A percentile compares a stretch with the other conserved stretches of the same genome.
phyloP scores from a whole-genome alignment of 2,888 invertebrate species.

The Leucophenga maculata region DNA sequence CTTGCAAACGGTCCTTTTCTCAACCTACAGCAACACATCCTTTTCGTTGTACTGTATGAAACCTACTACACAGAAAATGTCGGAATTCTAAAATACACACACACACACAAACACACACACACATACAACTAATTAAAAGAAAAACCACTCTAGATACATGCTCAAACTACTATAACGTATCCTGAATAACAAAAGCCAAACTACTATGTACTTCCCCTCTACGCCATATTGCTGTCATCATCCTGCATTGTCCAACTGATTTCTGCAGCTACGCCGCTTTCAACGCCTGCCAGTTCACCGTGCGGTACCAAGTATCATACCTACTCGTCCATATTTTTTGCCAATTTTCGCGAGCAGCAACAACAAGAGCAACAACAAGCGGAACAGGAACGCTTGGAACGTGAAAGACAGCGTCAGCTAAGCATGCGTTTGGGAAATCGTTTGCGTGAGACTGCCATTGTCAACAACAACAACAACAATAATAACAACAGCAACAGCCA shows the following conservation, averaged over 20 bases:
- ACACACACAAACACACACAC: constrained; percentile 43
- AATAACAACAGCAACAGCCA: constrained; percentile 31
- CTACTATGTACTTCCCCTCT: constrained; percentile 63
- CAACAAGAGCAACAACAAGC: constrained; percentile 48
- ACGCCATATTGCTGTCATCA: constrained; percentile 28
- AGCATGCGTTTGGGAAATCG: constrained; percentile 63
- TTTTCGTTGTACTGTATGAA: too few species aligned
- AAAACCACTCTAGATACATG: constrained; percentile 45
- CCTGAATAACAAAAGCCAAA: constrained; percentile 69
- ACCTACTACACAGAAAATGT: constrained; percentile 50
- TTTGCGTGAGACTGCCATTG: constrained; percentile 66
- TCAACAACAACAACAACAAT: constrained; percentile 52
- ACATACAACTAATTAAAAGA: constrained; percentile 43
- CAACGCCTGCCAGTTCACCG: constrained; percentile 70
- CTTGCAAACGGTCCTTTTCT: too few species aligned
- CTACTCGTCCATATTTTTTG: constrained; percentile 69
- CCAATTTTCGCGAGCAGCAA: constrained; percentile 66
- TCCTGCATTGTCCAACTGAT: constrained; percentile 16
- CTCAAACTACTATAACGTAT: constrained; percentile 51
- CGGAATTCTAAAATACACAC: constrained; percentile 38
- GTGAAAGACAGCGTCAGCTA: constrained; percentile 57
- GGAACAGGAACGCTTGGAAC: constrained; percentile 53
- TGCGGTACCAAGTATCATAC: constrained; percentile 70
- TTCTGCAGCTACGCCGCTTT: constrained; percentile 68
- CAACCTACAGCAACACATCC: too few species aligned